Percentiles rank a stretch among this genome's conserved stretches.
phyloP scores from a whole-genome alignment of 1,140 invertebrate genomes.

The Neuroterus valhalla region DNA sequence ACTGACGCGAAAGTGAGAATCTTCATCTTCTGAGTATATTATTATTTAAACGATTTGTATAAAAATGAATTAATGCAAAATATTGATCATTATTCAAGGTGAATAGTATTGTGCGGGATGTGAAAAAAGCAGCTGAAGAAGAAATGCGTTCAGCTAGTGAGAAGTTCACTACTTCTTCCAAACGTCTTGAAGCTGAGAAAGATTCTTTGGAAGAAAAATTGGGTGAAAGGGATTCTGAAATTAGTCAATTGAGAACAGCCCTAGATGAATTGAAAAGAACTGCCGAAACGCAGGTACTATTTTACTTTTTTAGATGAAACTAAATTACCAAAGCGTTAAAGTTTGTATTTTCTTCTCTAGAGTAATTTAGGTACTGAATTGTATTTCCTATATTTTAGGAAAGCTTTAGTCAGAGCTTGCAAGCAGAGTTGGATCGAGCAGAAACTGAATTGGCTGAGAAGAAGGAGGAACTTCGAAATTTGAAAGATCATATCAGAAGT shows the following conservation, averaged over 20 bases:
- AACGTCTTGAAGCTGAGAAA: conserved; percentile 60
- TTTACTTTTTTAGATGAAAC: conserved; percentile 19
- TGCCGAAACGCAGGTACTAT: conserved; percentile 66
- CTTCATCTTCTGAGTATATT: not conserved
- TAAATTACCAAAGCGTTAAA: not conserved
- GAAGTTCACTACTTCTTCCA: conserved; percentile 57
- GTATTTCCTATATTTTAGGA: conserved; percentile 52
- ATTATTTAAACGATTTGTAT: not conserved
- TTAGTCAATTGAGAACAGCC: conserved; percentile 54
- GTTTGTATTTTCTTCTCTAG: conserved; percentile 20
- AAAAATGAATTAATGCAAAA: conserved; percentile 3
- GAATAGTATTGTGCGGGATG: conserved; percentile 60
- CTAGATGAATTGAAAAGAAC: conserved; percentile 65
- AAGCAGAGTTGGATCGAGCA: conserved; percentile 68
- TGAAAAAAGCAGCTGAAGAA: conserved; percentile 55
- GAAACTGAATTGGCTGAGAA: conserved; percentile 67
- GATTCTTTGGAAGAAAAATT: conserved; percentile 58
- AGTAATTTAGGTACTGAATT: not conserved
- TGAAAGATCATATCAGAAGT: conserved; percentile 69
- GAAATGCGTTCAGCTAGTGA: conserved; percentile 60
- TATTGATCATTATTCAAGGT: conserved; percentile 49
- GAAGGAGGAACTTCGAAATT: conserved; percentile 64
- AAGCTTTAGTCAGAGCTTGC: conserved; percentile 71
- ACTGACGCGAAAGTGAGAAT: conserved; percentile 62
- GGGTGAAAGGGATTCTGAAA: conserved; percentile 59